A percentile compares a stretch with the other conserved stretches of the same genome.
Evolutionary conservation across 2,113 vertebrate genomes (phyloP).

Genomic region (Shinisaurus crocodilurus): DNA sequence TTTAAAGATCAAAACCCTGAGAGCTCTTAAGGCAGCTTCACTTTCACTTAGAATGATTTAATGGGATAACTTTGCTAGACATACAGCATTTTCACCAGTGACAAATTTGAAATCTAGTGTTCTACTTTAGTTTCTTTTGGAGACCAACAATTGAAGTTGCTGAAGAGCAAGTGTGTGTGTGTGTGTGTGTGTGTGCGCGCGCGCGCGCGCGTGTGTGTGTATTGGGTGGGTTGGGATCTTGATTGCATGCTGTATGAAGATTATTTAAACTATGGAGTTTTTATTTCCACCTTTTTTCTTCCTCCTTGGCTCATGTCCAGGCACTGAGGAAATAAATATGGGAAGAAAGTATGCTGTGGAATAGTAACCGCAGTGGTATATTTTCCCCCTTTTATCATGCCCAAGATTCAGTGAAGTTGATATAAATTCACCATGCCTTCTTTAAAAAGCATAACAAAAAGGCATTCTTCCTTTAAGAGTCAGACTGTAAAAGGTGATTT

Average conservation of each 20-base stretch:
- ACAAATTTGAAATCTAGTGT: conserved; percentile 44
- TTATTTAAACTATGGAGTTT: conserved; percentile 38
- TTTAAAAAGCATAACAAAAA: conserved; percentile 76
- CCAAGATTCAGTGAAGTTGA: conserved; percentile 79
- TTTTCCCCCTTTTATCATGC: conserved; percentile 79
- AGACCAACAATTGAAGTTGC: conserved; percentile 38
- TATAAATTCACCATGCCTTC: conserved; percentile 81
- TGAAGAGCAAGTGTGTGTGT: neutral
- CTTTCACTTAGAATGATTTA: conserved; percentile 49
- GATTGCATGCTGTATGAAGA: neutral
- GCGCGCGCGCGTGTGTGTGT: neutral
- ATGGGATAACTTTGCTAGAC: conserved; percentile 24
- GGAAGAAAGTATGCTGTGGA: conserved; percentile 78
- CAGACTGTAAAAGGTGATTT: conserved; percentile 80
- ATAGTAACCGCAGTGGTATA: conserved; percentile 76
- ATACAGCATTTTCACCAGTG: conserved; percentile 18
- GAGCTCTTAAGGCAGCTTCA: conserved; percentile 19
- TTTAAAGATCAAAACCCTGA: conserved; percentile 28
- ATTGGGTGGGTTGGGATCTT: neutral
- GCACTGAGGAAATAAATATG: conserved; percentile 79
- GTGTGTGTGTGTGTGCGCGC: neutral
- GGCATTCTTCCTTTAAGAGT: conserved; percentile 78
- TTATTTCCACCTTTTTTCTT: conserved; percentile 35
- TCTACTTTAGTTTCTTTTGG: conserved; percentile 40
- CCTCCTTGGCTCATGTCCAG: conserved; percentile 60